These are phyloP conservation scores for Melanerpes formicivorus DNA, from an alignment of 2,113 vertebrate genomes.

Conservation along the genomic window DNA sequence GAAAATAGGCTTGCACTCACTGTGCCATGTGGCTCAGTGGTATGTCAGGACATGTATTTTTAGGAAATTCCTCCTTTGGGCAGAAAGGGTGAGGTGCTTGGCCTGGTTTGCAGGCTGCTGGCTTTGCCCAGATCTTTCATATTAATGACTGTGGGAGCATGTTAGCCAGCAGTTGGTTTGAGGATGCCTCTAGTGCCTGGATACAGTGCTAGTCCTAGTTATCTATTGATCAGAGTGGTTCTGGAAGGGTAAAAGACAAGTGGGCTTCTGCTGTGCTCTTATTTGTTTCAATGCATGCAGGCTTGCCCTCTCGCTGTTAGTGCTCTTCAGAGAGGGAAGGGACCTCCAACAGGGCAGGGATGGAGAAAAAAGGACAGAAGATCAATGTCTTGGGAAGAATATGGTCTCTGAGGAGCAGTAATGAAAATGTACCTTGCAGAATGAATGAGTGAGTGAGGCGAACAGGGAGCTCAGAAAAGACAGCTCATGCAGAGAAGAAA, in stretches of 20 bases:
- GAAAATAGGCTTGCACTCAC: slow-evolving; percentile 65
- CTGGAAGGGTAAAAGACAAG: background rate
- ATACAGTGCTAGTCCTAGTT: background rate
- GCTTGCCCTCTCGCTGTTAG: background rate
- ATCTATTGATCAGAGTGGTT: background rate
- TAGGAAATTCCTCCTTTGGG: slow-evolving; percentile 66
- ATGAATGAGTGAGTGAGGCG: background rate
- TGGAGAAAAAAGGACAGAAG: background rate
- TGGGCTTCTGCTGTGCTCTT: background rate
- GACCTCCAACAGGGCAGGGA: background rate
- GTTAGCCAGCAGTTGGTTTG: background rate
- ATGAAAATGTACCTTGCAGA: slow-evolving; percentile 16
- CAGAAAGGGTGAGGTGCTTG: slow-evolving; percentile 48
- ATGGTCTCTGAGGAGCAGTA: background rate
- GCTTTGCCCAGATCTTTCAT: slow-evolving; percentile 27
- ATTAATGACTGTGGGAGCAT: background rate
- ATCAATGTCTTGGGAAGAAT: slow-evolving; percentile 1
- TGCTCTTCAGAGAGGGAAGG: background rate
- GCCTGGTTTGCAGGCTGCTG: slow-evolving; percentile 20
- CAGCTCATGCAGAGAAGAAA: background rate
- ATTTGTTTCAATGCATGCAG: background rate
- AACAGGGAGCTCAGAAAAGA: background rate
- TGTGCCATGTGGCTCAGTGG: slow-evolving; percentile 59
- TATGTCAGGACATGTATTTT: slow-evolving; percentile 66
- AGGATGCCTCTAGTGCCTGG: background rate